phyloP scores from a whole-genome alignment of 2,888 invertebrate species.

The Drosophila kambysellisi region DNA sequence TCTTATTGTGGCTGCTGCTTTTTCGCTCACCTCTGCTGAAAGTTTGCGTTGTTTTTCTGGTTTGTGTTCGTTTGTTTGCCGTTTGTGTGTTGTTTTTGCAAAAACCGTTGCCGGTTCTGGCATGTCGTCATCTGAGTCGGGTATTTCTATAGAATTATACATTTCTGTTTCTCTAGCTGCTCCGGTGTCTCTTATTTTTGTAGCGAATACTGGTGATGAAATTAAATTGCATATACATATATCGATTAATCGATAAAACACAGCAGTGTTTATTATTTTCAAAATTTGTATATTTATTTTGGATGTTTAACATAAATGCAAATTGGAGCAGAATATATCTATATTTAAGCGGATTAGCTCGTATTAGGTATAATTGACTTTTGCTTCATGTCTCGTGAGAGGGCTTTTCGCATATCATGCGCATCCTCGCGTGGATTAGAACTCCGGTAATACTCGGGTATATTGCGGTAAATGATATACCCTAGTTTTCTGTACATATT shows the following conservation, averaged over 20 bases:
- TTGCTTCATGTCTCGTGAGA: constrained; percentile 95
- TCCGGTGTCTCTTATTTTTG: constrained; percentile 11
- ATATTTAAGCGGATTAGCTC: constrained; percentile 97
- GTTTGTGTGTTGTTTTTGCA: constrained; percentile 2
- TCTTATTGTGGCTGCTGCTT: not conserved
- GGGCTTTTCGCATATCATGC: constrained; percentile 99
- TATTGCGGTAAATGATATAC: constrained; percentile 97
- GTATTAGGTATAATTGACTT: constrained; percentile 96
- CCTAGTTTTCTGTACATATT: constrained; percentile 98
- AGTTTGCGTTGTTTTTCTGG: constrained; percentile 28
- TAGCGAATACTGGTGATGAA: not conserved
- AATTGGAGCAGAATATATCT: constrained; percentile 86
- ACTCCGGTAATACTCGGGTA: constrained; percentile 98
- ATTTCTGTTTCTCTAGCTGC: constrained; percentile 2
- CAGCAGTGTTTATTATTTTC: not conserved
- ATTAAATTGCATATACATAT: not conserved
- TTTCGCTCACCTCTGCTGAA: not conserved
- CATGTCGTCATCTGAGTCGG: constrained; percentile 67
- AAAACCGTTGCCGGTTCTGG: not conserved
- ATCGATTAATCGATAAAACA: constrained; percentile 17
- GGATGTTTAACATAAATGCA: constrained; percentile 58
- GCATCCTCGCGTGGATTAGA: constrained; percentile 98
- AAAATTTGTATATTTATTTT: not conserved
- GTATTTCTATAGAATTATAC: constrained; percentile 62
- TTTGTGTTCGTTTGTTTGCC: constrained; percentile 21